phyloP scores from a whole-genome alignment of 1,140 invertebrate genomes.

The Drosophila melanica region DNA sequence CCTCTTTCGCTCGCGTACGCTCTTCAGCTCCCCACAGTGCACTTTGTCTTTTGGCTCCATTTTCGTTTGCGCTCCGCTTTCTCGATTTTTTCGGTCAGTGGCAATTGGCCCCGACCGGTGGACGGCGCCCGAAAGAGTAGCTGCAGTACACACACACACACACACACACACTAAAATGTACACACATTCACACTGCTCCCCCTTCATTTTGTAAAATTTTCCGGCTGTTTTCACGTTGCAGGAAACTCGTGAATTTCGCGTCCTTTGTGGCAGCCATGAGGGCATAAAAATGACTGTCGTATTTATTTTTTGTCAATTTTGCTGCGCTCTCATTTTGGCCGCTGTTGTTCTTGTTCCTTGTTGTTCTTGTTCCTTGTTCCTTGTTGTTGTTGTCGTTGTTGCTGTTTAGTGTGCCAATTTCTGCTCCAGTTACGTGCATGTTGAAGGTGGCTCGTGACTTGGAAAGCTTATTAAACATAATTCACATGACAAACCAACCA shows the following conservation, averaged over 20 bases:
- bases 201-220: slow-evolving; percentile 63
- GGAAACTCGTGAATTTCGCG: slow-evolving; percentile 70
- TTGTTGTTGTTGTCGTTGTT: slow-evolving; percentile 14
- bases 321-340: not conserved
- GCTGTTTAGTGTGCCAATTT: slow-evolving; percentile 69
- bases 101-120: slow-evolving; percentile 66
- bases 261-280: slow-evolving; percentile 42
- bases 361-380: slow-evolving; percentile 16
- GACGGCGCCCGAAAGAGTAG: slow-evolving; percentile 44
- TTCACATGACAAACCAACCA: slow-evolving; percentile 45
- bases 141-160: slow-evolving; percentile 10
- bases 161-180: slow-evolving; percentile 1
- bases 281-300: slow-evolving; percentile 73
- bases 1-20: not conserved
- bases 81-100: slow-evolving; percentile 75
- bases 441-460: slow-evolving; percentile 32
- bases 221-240: slow-evolving; percentile 71
- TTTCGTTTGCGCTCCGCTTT: slow-evolving; percentile 45
- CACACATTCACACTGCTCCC: not conserved
- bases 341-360: slow-evolving; percentile 2
- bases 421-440: slow-evolving; percentile 65
- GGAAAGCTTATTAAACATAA: slow-evolving; percentile 68
- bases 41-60: slow-evolving; percentile 61
- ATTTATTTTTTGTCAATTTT: slow-evolving; percentile 50
- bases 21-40: slow-evolving; percentile 28